A percentile compares a stretch with the other conserved stretches of the same genome.
Evolutionary conservation across 2,888 invertebrate genomes (phyloP).

Genomic region (Siphlonurus alternatus): DNA sequence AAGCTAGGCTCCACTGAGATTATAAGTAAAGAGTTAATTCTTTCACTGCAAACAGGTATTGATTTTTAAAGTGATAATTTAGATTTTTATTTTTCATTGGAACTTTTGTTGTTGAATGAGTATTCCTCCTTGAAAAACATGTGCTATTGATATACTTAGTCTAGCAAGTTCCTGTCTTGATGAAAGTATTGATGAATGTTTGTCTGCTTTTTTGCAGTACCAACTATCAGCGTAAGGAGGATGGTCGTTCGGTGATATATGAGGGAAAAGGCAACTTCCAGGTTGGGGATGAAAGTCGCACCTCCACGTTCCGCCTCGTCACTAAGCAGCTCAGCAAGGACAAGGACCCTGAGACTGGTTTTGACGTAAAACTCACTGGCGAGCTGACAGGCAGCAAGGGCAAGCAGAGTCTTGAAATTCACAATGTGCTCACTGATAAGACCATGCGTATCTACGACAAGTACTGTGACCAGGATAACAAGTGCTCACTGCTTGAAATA

Average conservation of each 20-base stretch:
- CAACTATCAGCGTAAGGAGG: slow-evolving; percentile 49
- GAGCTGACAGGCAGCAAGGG: slow-evolving; percentile 33
- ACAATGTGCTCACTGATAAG: slow-evolving; percentile 48
- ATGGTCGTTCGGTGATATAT: slow-evolving; percentile 49
- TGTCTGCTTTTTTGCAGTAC: slow-evolving; percentile 31
- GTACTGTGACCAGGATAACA: slow-evolving; percentile 61
- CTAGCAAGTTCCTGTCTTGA: no score
- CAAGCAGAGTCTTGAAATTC: slow-evolving; percentile 52
- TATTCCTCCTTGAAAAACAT: no score
- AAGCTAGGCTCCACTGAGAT: no score
- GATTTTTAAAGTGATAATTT: not conserved
- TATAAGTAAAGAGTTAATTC: no score
- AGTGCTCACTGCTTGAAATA: slow-evolving; percentile 52
- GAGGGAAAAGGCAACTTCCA: slow-evolving; percentile 60
- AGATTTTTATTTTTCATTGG: no score
- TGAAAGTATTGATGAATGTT: no score
- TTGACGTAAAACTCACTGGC: slow-evolving; percentile 44
- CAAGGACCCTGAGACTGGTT: slow-evolving; percentile 8
- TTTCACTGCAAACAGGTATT: no score
- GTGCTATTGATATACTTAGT: no score
- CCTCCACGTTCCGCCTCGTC: slow-evolving; percentile 56
- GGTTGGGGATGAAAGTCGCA: slow-evolving; percentile 46
- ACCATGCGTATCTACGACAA: slow-evolving; percentile 50
- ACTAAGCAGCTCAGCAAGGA: slow-evolving; percentile 34
- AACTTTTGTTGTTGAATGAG: no score